Conservation (phyloP, 2,888 invertebrate genomes). For the Suillia variegata region DNA sequence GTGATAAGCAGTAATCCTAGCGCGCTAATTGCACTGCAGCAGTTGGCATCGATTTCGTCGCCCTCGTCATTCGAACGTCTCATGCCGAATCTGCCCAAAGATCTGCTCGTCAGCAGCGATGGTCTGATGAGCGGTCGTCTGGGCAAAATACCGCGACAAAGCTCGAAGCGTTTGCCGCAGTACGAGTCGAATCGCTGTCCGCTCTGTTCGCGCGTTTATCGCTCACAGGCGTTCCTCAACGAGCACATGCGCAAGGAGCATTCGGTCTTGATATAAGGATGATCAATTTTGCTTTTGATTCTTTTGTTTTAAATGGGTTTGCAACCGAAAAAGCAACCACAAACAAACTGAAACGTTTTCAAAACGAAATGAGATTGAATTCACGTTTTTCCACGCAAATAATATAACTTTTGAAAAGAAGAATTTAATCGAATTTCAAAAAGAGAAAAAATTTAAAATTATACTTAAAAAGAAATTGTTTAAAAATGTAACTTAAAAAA, state of each 20-base stretch:
- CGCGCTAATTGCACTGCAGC: conserved; percentile 55
- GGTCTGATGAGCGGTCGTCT: conserved; percentile 36
- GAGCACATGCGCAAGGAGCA: conserved; percentile 62
- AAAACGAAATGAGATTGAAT: neutral
- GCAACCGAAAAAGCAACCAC: neutral
- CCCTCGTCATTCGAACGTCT: conserved; percentile 47
- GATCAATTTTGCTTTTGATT: neutral
- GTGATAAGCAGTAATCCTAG: conserved; percentile 35
- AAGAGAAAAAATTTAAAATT: no score
- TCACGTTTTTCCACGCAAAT: no score
- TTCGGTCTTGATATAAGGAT: conserved; percentile 55
- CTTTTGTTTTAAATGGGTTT: neutral
- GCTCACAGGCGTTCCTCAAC: conserved; percentile 59
- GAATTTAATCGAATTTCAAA: no score
- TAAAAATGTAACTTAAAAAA: no score
- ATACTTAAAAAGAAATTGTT: no score
- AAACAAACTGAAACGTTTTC: neutral
- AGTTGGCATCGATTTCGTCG: conserved; percentile 56
- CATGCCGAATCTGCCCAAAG: conserved; percentile 47
- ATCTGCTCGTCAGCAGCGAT: conserved; percentile 44
- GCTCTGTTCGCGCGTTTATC: conserved; percentile 57
- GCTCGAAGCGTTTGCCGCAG: conserved; percentile 43
- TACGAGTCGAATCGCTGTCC: conserved; percentile 59
- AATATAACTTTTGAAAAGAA: no score
- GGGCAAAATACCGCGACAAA: conserved; percentile 44